Conservation (phyloP, 2,797 vertebrate species). For the Cossypha polioptera region DNA sequence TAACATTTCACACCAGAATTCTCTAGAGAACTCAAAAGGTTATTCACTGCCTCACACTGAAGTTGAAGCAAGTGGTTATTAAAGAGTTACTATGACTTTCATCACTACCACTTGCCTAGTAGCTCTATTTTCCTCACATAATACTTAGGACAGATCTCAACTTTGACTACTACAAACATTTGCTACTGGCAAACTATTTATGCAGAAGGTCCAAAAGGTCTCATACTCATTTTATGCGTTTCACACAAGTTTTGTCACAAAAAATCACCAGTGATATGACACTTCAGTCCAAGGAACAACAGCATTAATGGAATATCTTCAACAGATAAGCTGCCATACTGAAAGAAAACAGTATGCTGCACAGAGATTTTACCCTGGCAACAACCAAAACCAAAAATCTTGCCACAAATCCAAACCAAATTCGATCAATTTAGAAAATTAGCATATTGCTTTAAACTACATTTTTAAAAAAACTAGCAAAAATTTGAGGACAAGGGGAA, state of each 20-base stretch:
- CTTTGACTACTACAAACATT: not conserved
- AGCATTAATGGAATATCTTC: not conserved
- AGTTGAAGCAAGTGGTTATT: not conserved
- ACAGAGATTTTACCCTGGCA: not conserved
- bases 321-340: not conserved
- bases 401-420: not conserved
- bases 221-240: not conserved
- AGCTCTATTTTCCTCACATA: not conserved
- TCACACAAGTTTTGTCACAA: not conserved
- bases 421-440: not conserved
- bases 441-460: not conserved
- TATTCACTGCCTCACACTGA: not conserved
- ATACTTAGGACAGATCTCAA: not conserved
- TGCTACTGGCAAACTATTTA: not conserved
- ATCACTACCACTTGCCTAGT: not conserved
- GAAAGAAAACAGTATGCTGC: not conserved
- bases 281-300: not conserved
- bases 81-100: not conserved
- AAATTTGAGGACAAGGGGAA: not conserved
- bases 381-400: not conserved
- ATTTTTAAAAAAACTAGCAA: not conserved
- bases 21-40: not conserved
- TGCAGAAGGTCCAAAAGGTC: not conserved
- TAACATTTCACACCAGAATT: not conserved
- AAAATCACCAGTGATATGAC: not conserved